A percentile compares a stretch with the other conserved stretches of the same genome.
Evolutionary conservation across 2,797 vertebrate genomes (phyloP).

Genomic region (Chelonia mydas): DNA sequence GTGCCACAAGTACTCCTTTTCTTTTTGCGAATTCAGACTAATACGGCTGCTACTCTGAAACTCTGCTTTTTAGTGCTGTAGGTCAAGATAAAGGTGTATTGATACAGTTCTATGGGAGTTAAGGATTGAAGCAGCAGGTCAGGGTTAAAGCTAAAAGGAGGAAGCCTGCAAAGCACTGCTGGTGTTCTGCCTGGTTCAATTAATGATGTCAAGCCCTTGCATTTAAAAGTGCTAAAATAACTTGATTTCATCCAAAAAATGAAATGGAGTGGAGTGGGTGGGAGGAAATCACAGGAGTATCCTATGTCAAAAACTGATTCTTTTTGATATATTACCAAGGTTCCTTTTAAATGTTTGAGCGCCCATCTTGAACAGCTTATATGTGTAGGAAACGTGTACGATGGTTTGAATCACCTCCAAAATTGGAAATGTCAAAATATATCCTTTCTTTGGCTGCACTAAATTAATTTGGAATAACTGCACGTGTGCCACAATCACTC

Average conservation of each 20-base stretch:
- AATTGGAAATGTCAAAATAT: not conserved
- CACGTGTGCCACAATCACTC: not conserved
- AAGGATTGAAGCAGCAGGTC: not conserved
- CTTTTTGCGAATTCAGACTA: too few relatives aligned
- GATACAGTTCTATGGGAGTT: not conserved
- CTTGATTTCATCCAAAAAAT: not conserved
- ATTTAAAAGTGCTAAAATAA: fast-evolving
- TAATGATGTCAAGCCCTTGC: not conserved
- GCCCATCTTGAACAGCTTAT: not conserved
- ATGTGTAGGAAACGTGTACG: not conserved
- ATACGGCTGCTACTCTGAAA: not conserved
- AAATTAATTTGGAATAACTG: not conserved
- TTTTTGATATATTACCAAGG: not conserved
- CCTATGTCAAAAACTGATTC: not conserved
- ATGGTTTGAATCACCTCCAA: not conserved
- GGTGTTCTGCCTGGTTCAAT: not conserved
- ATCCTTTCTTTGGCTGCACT: not conserved
- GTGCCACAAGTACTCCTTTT: too few relatives aligned
- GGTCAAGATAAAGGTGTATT: not conserved
- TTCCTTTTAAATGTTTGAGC: not conserved
- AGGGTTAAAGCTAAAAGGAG: fast-evolving
- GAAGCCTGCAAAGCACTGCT: not conserved
- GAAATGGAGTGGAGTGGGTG: not conserved
- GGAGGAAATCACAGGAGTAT: not conserved
- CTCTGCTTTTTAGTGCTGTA: not conserved